Base-by-base conservation (phyloP, 2,888 invertebrate genomes). In the Trachelus iudaicus region DNA sequence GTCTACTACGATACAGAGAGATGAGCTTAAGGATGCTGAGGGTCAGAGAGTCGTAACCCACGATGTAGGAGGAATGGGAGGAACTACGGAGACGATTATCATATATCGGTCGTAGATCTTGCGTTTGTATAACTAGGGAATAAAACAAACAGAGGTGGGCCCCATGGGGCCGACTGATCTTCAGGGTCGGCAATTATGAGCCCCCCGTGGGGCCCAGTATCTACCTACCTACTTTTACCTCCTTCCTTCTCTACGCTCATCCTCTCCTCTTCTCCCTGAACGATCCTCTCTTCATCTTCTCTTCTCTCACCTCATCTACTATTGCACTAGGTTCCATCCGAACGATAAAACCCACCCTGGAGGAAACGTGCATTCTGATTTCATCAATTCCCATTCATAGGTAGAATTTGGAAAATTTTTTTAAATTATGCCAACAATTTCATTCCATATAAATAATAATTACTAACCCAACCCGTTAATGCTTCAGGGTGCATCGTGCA, bases 101-200 rank as follows among this genome's bases (percentile, higher is more conserved):
- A 91, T 90, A 91, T 90, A 90, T 91, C 90, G 90, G 88, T 89
- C 90, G 90, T 90, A 91, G 90, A 91, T 91, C 91, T 91, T 88
- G 86, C 88, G 90, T 91, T 91, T 90, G 90, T 91, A 90, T 91
- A 91, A 90, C 90, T 89, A 88, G 88, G 90, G 90, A 91, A 91
- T 91, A 91, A 91, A 91, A 91, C 91, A 91, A 91, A 91, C 90
- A 91, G 88, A 89, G 88, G 83, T 85, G 86, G 87, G 89, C 91
- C 89, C 90, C 91, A 90, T 90, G 90, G 89, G 90, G 90, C 87
- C 87, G 87, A 85, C 85, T 88, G 90, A 90, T 91, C 89, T 90
- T 90, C 90, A 91, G 90, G 90, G 89, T 90, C 91, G 89, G 91
- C 91, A 91, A 91, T 91, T 91, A 91, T 91, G 90, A 90, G 89